Base-by-base conservation (phyloP, 2,797 vertebrate species). In the Astyanax mexicanus region DNA sequence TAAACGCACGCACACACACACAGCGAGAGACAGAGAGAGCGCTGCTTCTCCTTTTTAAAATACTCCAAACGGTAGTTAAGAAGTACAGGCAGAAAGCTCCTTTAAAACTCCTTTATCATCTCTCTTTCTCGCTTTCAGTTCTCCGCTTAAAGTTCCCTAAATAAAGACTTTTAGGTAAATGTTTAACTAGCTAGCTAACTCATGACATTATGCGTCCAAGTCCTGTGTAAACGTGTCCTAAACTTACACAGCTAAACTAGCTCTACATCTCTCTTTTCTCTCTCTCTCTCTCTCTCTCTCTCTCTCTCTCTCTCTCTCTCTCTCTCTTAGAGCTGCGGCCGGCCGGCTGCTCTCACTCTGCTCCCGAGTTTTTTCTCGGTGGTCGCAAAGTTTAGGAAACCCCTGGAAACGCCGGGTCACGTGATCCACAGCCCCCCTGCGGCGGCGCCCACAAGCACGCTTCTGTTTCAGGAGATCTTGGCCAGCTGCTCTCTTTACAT, bases 381-480 rank as follows among this genome's bases (percentile, higher is more conserved):
- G 21, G 69, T 51, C 32, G 67, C 47, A 5, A 64, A 57, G 45
- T 47, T 71, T 76, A 57, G 64, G 70, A 65, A 76, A 74, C 32
- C 75, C 37, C 42, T 77, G 64, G 40, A 74, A 55, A 42, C 60
- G 44, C 13, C 15, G 54, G n/a, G 52, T 84, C 83, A 84, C 83
- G 79, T 84, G 83, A 54, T 58, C 13, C 3, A 54, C 69, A 70
- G 11, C 72, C 78, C 65, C 65, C 70, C 51, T 58, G 82, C 61
- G 65, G 55, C 55, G 12, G 57, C 37, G 72, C 75, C 73, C 69
- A 83, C 79, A 84, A 83, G 77, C 25, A 52, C 57, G 54, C 66
- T 79, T 85, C 79, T 85, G 81, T 84, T 84, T 80, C 35, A 79
- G 69, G 57, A 76, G 69, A 38, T 60, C 60, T 32, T 40, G 71